Percentiles rank a stretch among this genome's conserved stretches.
Conservation (phyloP, 92 coral and sea anemone genomes). For the Umimayanthus chanpuru region DNA sequence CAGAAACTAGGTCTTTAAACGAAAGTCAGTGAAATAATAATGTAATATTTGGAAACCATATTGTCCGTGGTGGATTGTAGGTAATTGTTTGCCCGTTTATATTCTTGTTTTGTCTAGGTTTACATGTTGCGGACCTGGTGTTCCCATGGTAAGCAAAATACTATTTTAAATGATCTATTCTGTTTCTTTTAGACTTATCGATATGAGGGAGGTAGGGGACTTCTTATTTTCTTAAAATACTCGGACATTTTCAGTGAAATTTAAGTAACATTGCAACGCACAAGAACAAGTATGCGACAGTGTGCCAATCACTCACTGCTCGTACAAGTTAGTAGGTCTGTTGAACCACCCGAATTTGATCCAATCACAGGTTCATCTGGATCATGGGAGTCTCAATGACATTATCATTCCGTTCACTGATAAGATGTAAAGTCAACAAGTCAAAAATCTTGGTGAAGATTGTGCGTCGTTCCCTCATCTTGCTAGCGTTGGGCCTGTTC, state of each 20-base stretch:
- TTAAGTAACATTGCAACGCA: too few species aligned
- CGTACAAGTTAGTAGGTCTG: neutral
- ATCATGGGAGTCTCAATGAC: slow-evolving; percentile 96
- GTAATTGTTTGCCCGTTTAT: neutral
- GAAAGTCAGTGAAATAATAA: too few species aligned
- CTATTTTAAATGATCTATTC: too few species aligned
- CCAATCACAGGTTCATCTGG: slow-evolving; percentile 89
- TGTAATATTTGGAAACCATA: too few species aligned
- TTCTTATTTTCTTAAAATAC: neutral
- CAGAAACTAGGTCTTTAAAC: too few species aligned
- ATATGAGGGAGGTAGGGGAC: too few species aligned
- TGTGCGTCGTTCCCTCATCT: slow-evolving; percentile 76
- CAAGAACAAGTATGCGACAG: too few species aligned
- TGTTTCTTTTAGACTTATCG: too few species aligned
- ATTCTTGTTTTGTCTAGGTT: slow-evolving; percentile 50
- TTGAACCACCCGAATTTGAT: neutral
- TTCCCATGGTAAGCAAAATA: slow-evolving; percentile 81
- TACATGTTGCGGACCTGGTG: slow-evolving; percentile 98
- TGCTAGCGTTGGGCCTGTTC: slow-evolving; percentile 86
- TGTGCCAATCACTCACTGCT: too few species aligned
- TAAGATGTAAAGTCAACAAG: slow-evolving; percentile 60
- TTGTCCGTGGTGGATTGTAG: neutral
- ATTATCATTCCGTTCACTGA: slow-evolving; percentile 76
- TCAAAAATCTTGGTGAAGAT: slow-evolving; percentile 70
- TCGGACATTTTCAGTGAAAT: too few species aligned